These are phyloP conservation scores for Aporophyla lueneburgensis DNA, from an alignment of 2,888 invertebrate genomes.

Conservation along the genomic window DNA sequence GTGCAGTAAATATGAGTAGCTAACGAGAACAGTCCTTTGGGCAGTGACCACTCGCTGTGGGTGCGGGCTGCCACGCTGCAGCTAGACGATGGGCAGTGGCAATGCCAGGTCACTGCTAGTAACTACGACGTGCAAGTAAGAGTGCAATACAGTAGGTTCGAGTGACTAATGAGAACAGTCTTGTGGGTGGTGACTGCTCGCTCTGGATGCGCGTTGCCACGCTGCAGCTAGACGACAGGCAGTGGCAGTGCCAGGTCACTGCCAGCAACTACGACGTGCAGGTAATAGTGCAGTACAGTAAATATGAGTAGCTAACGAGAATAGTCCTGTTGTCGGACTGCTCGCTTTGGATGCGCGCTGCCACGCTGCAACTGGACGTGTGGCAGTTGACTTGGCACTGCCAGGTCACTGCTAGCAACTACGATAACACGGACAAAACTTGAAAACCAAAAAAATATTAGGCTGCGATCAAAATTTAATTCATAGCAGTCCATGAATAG, in stretches of 20 bases:
- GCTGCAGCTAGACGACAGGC: conserved; percentile 96
- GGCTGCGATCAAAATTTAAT: not conserved
- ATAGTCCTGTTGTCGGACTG: conserved; percentile 93
- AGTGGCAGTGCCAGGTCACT: conserved; percentile 98
- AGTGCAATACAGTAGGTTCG: conserved; percentile 97
- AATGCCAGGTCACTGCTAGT: too few relatives aligned
- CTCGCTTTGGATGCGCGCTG: conserved; percentile 95
- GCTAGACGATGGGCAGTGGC: too few relatives aligned
- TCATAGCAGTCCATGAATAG: not conserved
- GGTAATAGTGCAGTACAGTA: conserved; percentile 86
- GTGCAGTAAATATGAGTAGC: conserved; percentile 95
- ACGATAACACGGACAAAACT: not conserved
- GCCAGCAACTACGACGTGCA: conserved; percentile 95
- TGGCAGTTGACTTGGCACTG: too few relatives aligned
- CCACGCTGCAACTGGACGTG: conserved; percentile 88
- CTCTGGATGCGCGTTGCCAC: conserved; percentile 96
- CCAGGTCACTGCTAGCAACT: too few relatives aligned
- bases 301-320: conserved; percentile 95
- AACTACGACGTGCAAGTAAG: too few relatives aligned
- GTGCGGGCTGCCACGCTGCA: conserved; percentile 94
- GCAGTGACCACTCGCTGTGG: conserved; percentile 96
- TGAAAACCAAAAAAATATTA: not conserved
- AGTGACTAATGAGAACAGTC: conserved; percentile 93
- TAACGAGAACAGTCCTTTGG: conserved; percentile 90
- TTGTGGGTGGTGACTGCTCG: conserved; percentile 94